Evolutionary conservation across 2,797 vertebrate genomes (phyloP).

Genomic region (Semaprochilodus insignis): DNA sequence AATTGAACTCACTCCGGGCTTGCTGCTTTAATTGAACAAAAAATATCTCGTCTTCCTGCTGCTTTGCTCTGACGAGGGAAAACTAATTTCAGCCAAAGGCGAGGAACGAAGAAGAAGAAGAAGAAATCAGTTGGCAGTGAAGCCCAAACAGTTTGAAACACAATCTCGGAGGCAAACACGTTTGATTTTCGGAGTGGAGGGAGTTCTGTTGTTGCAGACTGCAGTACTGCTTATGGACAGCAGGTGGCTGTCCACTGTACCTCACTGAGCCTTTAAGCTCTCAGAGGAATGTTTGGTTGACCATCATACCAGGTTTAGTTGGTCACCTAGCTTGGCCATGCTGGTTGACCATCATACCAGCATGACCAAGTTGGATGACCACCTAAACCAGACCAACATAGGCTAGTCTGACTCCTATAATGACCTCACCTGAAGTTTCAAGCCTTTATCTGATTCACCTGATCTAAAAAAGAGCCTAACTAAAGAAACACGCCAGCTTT

Average conservation of each 20-base stretch:
- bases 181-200: slow-evolving; percentile 25
- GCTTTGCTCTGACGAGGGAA: slow-evolving; percentile 88
- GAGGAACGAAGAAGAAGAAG: slow-evolving; percentile 33
- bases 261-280: no score
- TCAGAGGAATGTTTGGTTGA: no score
- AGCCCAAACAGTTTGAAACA: slow-evolving; percentile 56
- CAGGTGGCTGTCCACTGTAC: no score
- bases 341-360: no score
- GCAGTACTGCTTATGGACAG: no score
- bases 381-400: no score
- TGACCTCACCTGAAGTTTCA: not conserved
- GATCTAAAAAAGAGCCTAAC: not conserved
- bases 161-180: slow-evolving; percentile 49
- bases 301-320: no score
- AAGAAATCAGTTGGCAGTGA: slow-evolving; percentile 41
- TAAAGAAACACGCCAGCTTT: not conserved
- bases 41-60: slow-evolving; percentile 82
- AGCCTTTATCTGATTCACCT: not conserved
- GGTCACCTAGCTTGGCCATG: no score
- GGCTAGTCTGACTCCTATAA: not conserved
- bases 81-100: slow-evolving; percentile 81
- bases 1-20: slow-evolving; percentile 99
- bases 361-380: no score
- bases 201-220: not conserved
- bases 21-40: slow-evolving; percentile 99